phyloP scores from a whole-genome alignment of 2,113 vertebrate genomes.

The Leucoraja erinaceus region DNA sequence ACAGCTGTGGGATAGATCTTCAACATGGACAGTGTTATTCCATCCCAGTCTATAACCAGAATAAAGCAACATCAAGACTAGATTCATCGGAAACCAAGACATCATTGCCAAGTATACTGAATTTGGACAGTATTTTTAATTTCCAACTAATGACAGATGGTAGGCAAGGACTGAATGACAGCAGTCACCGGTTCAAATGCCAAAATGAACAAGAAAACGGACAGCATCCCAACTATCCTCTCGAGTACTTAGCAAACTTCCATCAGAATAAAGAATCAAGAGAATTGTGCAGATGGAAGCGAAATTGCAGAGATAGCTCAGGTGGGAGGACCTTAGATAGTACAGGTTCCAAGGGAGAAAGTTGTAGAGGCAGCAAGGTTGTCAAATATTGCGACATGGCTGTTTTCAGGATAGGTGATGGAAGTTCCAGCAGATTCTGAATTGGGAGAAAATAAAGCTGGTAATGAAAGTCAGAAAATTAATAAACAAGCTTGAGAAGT shows the following conservation, averaged over 20 bases:
- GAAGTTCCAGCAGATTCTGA: no score
- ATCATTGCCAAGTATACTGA: not conserved
- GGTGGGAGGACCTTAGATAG: no score
- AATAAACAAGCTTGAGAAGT: no score
- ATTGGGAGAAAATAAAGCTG: no score
- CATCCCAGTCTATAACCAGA: not conserved
- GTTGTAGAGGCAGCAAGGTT: no score
- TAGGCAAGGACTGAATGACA: not conserved
- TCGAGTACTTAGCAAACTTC: not conserved
- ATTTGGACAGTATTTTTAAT: slow-evolving; percentile 15
- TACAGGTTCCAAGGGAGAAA: no score
- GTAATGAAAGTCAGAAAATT: no score
- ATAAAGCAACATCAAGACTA: slow-evolving; percentile 3
- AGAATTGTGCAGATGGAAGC: no score
- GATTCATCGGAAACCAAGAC: not conserved
- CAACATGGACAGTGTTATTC: not conserved
- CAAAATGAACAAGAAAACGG: slow-evolving; percentile 1
- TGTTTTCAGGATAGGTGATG: no score
- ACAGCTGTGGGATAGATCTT: not conserved
- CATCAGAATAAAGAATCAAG: no score
- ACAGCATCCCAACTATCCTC: not conserved
- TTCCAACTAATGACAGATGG: slow-evolving; percentile 18
- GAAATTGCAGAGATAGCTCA: no score
- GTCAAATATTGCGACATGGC: no score
- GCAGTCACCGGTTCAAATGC: slow-evolving; percentile 9